phyloP scores from a whole-genome alignment of 2,797 vertebrate species.

The Semaprochilodus insignis region DNA sequence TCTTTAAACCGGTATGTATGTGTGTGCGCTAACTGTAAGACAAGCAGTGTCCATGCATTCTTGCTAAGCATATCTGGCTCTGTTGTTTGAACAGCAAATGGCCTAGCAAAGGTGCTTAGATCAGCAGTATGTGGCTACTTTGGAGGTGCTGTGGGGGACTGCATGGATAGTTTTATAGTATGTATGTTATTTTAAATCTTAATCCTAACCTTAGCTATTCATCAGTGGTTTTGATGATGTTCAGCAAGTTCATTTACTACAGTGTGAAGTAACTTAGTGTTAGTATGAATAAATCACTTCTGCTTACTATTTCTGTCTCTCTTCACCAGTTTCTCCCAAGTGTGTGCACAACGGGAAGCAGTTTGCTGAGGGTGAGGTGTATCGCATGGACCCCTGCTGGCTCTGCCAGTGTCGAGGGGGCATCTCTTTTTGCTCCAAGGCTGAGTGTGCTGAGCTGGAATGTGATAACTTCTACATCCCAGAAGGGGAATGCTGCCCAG shows the following conservation, averaged over 20 bases:
- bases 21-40: not conserved
- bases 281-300: not conserved
- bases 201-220: not conserved
- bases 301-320: conserved; percentile 8
- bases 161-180: not conserved
- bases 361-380: conserved; percentile 81
- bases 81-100: conserved; percentile 59
- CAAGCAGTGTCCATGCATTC: conserved; percentile 3
- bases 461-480: conserved; percentile 85
- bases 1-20: conserved; percentile 58
- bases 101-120: conserved; percentile 44
- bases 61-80: conserved; percentile 47
- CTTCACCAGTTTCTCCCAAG: conserved; percentile 72
- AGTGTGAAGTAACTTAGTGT: not conserved
- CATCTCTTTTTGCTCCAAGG: conserved; percentile 85
- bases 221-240: conserved; percentile 12
- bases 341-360: conserved; percentile 80
- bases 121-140: conserved; percentile 42
- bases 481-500: conserved; percentile 84
- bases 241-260: not conserved
- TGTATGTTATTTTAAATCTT: conserved; percentile 1
- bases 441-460: conserved; percentile 80
- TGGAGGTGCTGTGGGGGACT: not conserved
- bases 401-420: conserved; percentile 84
- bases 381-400: conserved; percentile 84